Percentiles rank a stretch among this genome's conserved stretches.
phyloP scores from a whole-genome alignment of 2,113 vertebrate genomes.

The Muntiacus reevesi region DNA sequence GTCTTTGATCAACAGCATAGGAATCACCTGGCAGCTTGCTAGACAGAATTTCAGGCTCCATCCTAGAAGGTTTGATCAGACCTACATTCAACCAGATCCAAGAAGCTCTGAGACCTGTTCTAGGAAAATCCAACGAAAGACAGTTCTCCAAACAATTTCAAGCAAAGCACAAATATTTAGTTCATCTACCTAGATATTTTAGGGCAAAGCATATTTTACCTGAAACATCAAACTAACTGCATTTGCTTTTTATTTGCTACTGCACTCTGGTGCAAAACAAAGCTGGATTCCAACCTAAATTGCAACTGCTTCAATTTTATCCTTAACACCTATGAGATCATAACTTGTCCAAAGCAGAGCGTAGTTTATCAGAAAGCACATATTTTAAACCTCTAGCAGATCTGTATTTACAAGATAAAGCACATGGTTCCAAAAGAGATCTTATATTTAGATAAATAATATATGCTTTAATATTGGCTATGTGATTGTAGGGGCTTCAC shows the following conservation, averaged over 20 bases:
- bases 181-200: not conserved
- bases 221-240: not conserved
- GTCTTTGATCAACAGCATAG: not conserved
- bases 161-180: not conserved
- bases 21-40: not conserved
- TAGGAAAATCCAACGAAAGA: not conserved
- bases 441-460: constrained; percentile 51
- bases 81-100: not conserved
- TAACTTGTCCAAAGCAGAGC: not conserved
- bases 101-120: not conserved
- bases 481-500: not conserved
- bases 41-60: not conserved
- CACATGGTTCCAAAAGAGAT: constrained; percentile 29
- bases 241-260: constrained; percentile 26
- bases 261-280: not conserved
- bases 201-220: not conserved
- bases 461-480: constrained; percentile 11
- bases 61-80: not conserved
- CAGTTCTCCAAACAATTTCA: not conserved
- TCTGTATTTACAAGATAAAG: constrained; percentile 52
- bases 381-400: constrained; percentile 39
- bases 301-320: constrained; percentile 10
- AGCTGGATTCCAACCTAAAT: constrained; percentile 28
- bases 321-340: constrained; percentile 7
- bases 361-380: constrained; percentile 46